Percentiles rank a stretch among this genome's conserved stretches.
phyloP scores from a whole-genome alignment of 2,113 vertebrate species.

The Lagopus leucura region DNA sequence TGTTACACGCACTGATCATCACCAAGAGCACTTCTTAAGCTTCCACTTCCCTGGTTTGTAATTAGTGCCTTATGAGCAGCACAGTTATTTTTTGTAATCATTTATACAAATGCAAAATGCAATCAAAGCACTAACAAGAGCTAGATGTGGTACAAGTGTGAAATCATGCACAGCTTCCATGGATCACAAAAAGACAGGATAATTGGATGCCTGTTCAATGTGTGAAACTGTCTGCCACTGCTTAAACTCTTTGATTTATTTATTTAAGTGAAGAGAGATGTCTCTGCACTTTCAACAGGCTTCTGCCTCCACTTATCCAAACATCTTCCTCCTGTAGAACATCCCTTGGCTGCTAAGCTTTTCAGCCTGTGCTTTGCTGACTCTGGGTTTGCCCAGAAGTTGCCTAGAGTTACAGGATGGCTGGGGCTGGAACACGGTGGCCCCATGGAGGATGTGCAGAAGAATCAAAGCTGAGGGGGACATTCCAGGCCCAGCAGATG shows the following conservation, averaged over 20 bases:
- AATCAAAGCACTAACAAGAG: neutral
- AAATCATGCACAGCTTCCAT: neutral
- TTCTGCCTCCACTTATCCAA: neutral
- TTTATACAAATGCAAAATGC: neutral
- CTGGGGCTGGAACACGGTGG: fast-evolving
- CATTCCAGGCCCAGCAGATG: fast-evolving
- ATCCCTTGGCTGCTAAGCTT: fast-evolving
- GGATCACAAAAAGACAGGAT: neutral
- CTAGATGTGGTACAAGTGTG: neutral
- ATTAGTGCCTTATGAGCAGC: neutral
- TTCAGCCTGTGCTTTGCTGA: neutral
- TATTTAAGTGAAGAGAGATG: neutral
- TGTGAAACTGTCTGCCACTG: neutral
- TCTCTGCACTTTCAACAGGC: neutral
- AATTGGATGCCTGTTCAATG: fast-evolving
- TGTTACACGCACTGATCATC: neutral
- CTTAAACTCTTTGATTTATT: neutral
- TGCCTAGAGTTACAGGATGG: fast-evolving
- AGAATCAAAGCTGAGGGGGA: fast-evolving
- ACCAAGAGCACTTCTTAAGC: neutral
- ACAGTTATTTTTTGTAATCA: neutral
- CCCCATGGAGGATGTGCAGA: fast-evolving
- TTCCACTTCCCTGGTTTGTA: neutral
- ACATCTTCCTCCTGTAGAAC: neutral
- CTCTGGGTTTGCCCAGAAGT: neutral